Evolutionary conservation across 2,113 vertebrate genomes (phyloP).

Genomic region (Mystacornis crossleyi): DNA sequence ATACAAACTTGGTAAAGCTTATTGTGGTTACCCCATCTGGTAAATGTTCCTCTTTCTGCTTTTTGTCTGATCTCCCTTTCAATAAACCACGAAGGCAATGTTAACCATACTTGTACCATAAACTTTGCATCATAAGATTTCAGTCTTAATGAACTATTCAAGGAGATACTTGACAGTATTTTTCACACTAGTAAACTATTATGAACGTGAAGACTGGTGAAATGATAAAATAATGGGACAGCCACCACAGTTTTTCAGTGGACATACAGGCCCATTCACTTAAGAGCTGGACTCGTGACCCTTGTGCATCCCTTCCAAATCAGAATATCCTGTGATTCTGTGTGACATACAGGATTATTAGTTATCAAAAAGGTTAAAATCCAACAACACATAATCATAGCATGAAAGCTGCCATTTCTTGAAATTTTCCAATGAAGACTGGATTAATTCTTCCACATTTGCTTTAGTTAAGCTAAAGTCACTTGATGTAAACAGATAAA

Average conservation of each 20-base stretch:
- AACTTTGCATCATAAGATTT: not conserved
- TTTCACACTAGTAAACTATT: not conserved
- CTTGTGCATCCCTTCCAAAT: not conserved
- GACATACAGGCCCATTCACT: not conserved
- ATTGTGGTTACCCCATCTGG: not conserved
- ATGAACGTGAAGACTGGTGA: not conserved
- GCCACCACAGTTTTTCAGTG: not conserved
- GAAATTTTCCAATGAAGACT: not conserved
- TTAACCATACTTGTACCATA: not conserved
- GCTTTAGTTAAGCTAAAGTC: not conserved
- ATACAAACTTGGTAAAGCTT: not conserved
- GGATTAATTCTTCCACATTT: not conserved
- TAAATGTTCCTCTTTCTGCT: not conserved
- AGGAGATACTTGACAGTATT: not conserved
- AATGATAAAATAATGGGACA: not conserved
- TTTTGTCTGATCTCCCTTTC: not conserved
- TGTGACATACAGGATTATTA: not conserved
- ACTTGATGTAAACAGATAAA: not conserved
- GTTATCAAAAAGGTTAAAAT: not conserved
- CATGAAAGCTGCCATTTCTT: not conserved
- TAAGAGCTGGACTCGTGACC: not conserved
- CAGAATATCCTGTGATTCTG: not conserved
- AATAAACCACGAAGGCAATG: not conserved
- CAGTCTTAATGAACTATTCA: not conserved
- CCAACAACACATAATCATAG: not conserved